Evolutionary conservation across 2,113 vertebrate genomes (phyloP), one percentile per base, ranked within the genome.

Genomic region (Elachura formosa): DNA sequence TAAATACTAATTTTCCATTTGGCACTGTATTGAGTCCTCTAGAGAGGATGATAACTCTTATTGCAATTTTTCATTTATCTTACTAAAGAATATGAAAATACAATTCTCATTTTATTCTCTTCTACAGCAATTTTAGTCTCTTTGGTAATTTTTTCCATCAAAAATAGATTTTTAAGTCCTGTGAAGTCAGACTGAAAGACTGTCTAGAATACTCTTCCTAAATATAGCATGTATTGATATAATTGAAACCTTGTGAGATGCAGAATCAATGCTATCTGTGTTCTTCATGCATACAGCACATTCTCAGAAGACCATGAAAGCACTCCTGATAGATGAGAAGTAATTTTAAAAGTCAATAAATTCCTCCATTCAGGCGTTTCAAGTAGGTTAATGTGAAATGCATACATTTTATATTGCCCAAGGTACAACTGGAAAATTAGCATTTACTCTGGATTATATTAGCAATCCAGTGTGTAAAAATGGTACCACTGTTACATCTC

Each of bases 331-430:
- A 85, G 74, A 85, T 43, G 8, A 85, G 34, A 45, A 69, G 71
- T 80, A 87, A 93, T 93, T 95, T 87, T 2, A 79, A 89, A 95
- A 91, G 62, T 90, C 87, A 82, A 79, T 93, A 94, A 49, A 83
- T 73, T 90, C 49, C 46, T 91, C 58, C 40, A 78, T 81, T 78
- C 77, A 46, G 33, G 51, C 49, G 85, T 90, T 94, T 93, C 29
- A 90, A 76, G 43, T 26, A 91, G 43, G 61, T 49, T 93, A 85
- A 93, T 90, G 72, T 43, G 16, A 93, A 94, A 90, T 66, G 0
- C 73, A 79, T 69, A 83, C 4, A 83, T 66, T 79, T 61, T 73
- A 22, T 87, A 85, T 64, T 85, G 58, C 78, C 34, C 34, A 62
- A 84, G 67, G 82, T 12, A 87, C 66, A 87, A 68, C 5, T 91